These are phyloP conservation scores for Antheraea pernyi DNA, from an alignment of 1,140 invertebrate species.

Conservation along the genomic window DNA sequence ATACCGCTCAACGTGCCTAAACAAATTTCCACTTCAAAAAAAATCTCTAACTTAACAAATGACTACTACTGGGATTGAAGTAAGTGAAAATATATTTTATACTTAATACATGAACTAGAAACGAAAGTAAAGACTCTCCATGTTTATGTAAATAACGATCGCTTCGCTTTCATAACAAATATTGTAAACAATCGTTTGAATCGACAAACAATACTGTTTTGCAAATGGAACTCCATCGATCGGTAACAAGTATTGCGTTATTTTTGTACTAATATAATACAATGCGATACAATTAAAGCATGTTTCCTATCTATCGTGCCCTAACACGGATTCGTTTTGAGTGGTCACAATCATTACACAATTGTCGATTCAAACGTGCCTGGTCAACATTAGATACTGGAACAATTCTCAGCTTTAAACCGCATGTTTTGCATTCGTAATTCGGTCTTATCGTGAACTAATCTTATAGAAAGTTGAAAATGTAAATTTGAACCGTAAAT, in stretches of 20 bases:
- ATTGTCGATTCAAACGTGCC: neutral
- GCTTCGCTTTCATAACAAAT: neutral
- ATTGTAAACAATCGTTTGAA: neutral
- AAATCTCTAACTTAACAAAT: too few relatives aligned
- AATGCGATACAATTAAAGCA: neutral
- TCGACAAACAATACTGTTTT: neutral
- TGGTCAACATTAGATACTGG: neutral
- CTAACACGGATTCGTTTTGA: constrained; percentile 1
- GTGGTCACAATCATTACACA: neutral
- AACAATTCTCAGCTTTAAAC: neutral
- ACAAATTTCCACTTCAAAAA: too few relatives aligned
- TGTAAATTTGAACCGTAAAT: neutral
- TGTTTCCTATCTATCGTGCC: neutral
- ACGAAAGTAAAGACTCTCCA: neutral
- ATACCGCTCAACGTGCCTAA: too few relatives aligned
- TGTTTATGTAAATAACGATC: neutral
- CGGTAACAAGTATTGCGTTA: neutral
- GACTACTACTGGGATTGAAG: too few relatives aligned
- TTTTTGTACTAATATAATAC: neutral
- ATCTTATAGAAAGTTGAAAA: neutral
- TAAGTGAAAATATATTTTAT: neutral
- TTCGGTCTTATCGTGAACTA: neutral
- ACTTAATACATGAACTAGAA: neutral
- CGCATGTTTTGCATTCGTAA: neutral
- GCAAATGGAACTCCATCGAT: neutral